Conservation (phyloP, 2,113 vertebrate genomes). For the Megaptera novaeangliae region DNA sequence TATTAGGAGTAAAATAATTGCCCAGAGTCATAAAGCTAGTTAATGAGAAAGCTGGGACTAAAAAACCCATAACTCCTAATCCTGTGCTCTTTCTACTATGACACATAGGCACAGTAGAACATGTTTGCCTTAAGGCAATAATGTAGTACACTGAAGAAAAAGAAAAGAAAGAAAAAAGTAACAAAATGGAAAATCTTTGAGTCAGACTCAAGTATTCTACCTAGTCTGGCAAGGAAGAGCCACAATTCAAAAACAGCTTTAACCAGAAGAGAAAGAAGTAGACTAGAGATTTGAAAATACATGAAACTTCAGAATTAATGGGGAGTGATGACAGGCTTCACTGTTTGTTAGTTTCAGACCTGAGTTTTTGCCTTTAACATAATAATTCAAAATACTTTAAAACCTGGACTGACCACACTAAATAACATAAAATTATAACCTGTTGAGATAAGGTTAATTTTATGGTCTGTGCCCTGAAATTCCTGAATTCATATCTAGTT, state of each 20-base stretch:
- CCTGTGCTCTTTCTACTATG: neutral
- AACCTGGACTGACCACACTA: neutral
- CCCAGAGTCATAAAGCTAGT: neutral
- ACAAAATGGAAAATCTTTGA: neutral
- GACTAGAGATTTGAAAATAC: neutral
- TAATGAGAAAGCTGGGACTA: neutral
- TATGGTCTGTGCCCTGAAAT: neutral
- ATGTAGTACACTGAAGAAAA: neutral
- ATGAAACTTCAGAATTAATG: neutral
- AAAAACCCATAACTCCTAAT: neutral
- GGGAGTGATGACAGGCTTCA: neutral
- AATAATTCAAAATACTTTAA: constrained; percentile 9
- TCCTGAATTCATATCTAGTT: neutral
- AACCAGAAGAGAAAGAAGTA: neutral
- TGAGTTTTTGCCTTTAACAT: neutral
- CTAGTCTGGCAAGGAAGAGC: neutral
- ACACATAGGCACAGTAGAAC: neutral
- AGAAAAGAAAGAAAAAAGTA: neutral
- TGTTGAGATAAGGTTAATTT: neutral
- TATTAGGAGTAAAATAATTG: neutral
- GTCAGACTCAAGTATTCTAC: neutral
- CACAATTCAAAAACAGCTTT: neutral
- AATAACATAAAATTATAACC: constrained; percentile 18
- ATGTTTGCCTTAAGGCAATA: neutral
- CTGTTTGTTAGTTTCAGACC: neutral